These are phyloP conservation scores for Notoglanidium macrostoma DNA, from an alignment of 2,797 vertebrate genomes.

Conservation along the genomic window DNA sequence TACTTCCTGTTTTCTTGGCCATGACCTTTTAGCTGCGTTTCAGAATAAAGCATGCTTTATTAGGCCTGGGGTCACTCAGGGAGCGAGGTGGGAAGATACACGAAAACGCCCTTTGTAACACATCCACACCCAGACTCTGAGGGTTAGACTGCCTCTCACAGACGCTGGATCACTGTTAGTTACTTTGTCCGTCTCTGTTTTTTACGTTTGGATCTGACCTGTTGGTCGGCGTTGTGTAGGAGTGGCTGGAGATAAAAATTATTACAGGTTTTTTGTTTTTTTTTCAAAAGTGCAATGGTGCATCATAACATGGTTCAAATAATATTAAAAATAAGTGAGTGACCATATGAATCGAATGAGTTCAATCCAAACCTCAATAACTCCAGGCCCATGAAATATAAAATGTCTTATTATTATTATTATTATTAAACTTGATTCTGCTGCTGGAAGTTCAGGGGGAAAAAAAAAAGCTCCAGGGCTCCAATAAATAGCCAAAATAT, in stretches of 20 bases:
- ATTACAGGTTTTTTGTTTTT: background rate
- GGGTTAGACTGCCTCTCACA: background rate
- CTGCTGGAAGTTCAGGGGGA: background rate
- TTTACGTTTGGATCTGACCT: background rate
- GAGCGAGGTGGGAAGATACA: background rate
- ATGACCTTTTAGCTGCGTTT: conserved; percentile 18
- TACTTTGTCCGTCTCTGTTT: too few relatives aligned
- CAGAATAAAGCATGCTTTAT: background rate
- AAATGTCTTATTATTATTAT: background rate
- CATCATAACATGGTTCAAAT: background rate
- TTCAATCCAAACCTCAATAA: background rate
- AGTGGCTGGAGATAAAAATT: background rate
- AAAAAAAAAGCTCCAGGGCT: background rate
- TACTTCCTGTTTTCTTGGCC: conserved; percentile 19
- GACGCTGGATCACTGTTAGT: background rate
- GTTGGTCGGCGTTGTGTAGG: background rate
- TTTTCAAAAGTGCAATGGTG: background rate
- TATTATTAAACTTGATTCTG: background rate
- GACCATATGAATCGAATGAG: background rate
- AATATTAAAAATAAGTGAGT: background rate
- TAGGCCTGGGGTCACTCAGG: background rate
- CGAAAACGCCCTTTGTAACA: background rate
- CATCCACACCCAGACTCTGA: background rate
- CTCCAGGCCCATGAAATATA: background rate
- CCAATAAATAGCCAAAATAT: background rate